phyloP scores from a whole-genome alignment of 2,113 vertebrate genomes.

The Paratilapia polleni region DNA sequence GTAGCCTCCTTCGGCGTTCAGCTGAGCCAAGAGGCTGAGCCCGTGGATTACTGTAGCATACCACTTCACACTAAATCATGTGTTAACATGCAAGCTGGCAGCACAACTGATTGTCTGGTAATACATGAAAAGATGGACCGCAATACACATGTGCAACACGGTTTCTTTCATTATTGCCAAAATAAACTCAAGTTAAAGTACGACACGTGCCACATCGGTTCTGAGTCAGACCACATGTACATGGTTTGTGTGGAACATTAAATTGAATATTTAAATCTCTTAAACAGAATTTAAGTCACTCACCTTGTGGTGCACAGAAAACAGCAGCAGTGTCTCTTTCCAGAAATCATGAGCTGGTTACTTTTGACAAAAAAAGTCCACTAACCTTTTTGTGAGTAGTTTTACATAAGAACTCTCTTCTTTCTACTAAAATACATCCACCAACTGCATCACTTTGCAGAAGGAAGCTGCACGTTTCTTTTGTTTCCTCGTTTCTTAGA shows the following conservation, averaged over 20 bases:
- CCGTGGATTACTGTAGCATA: slow-evolving; percentile 31
- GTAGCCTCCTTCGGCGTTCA: not conserved
- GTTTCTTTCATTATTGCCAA: not conserved
- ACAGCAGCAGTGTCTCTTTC: not conserved
- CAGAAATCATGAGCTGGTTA: not conserved
- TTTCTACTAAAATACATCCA: accelerated
- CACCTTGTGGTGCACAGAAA: no score
- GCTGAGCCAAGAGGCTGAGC: slow-evolving; percentile 10
- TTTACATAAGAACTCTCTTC: not conserved
- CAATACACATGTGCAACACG: not conserved
- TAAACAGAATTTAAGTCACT: no score
- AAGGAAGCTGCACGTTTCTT: not conserved
- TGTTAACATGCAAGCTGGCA: slow-evolving; percentile 48
- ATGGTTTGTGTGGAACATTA: accelerated
- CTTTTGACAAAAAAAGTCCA: no score
- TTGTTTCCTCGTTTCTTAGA: no score
- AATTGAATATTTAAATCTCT: not conserved
- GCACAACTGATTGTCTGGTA: not conserved
- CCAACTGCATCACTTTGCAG: not conserved
- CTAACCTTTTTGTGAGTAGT: no score
- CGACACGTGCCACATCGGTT: not conserved
- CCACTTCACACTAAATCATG: slow-evolving; percentile 31
- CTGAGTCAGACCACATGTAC: not conserved
- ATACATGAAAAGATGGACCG: not conserved
- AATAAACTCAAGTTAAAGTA: not conserved